Evolutionary conservation across 2,888 invertebrate species (phyloP).

Genomic region (Drosophila kanekoi): DNA sequence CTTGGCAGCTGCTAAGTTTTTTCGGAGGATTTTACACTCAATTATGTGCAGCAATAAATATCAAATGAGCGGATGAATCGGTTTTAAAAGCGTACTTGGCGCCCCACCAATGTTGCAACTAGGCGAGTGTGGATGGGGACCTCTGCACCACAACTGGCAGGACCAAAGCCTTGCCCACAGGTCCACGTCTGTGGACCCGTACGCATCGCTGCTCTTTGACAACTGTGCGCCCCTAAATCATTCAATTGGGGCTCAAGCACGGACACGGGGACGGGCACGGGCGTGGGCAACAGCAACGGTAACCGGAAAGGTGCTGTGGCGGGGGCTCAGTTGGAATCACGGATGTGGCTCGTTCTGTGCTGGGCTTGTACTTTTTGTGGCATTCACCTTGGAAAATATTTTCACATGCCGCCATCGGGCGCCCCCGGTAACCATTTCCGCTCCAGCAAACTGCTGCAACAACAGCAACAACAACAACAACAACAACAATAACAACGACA

Average conservation of each 20-base stretch:
- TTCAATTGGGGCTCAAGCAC: conserved; percentile 62
- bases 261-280: conserved; percentile 7
- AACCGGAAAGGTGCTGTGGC: conserved; percentile 33
- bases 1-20: conserved; percentile 39
- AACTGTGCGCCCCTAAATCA: conserved; percentile 76
- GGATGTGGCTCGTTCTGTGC: conserved; percentile 40
- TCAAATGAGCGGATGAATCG: conserved; percentile 69
- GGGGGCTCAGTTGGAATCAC: conserved; percentile 65
- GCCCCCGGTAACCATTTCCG: conserved; percentile 68
- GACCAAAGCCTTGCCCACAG: conserved; percentile 42
- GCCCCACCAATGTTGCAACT: conserved; percentile 48
- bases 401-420: conserved; percentile 64
- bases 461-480: conserved; percentile 49
- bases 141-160: conserved; percentile 33
- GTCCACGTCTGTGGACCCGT: conserved; percentile 50
- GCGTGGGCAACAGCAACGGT: neutral
- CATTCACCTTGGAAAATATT: conserved; percentile 78
- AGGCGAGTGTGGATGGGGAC: conserved; percentile 15
- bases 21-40: conserved; percentile 72
- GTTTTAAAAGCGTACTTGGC: conserved; percentile 79
- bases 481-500: conserved; percentile 18
- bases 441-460: conserved; percentile 61
- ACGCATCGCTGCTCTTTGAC: conserved; percentile 81
- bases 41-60: conserved; percentile 76
- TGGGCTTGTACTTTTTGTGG: conserved; percentile 68